These are phyloP conservation scores for Steatocranus sp. DNA, from an alignment of 2,797 vertebrate genomes.

Conservation along the genomic window DNA sequence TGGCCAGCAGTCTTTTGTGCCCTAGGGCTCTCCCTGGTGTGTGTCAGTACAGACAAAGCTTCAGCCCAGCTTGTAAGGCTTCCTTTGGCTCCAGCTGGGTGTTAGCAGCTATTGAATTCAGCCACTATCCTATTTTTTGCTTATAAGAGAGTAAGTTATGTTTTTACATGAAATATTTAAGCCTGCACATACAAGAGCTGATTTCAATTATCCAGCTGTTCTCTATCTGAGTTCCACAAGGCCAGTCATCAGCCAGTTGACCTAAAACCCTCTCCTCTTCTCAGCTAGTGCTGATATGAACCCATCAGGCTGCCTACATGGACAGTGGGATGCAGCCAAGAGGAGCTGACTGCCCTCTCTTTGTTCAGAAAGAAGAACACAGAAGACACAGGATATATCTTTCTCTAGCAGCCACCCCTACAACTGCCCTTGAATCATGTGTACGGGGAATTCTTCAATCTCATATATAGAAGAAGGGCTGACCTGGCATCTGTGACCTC, in stretches of 20 bases:
- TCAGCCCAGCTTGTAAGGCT: background rate
- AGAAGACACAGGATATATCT: slow-evolving; percentile 42
- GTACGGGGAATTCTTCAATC: slow-evolving; percentile 27
- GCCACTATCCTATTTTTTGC: background rate
- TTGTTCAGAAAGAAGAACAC: slow-evolving; percentile 44
- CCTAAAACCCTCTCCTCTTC: slow-evolving; percentile 30
- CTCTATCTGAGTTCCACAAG: background rate
- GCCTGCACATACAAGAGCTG: background rate
- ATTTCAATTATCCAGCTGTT: slow-evolving; percentile 20
- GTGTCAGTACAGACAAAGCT: slow-evolving; percentile 12
- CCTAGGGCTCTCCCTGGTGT: slow-evolving; percentile 19
- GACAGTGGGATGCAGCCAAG: slow-evolving; percentile 26
- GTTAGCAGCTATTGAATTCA: background rate
- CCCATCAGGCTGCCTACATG: slow-evolving; percentile 41
- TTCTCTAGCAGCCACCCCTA: slow-evolving; percentile 18
- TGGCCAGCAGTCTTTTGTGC: slow-evolving; percentile 1
- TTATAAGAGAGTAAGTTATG: slow-evolving; percentile 9
- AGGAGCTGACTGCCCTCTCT: slow-evolving; percentile 32
- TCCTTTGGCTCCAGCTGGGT: background rate
- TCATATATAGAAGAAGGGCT: slow-evolving; percentile 42
- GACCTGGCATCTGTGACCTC: slow-evolving; percentile 38
- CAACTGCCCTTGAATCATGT: slow-evolving; percentile 21
- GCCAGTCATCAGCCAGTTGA: slow-evolving; percentile 18
- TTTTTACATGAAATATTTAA: slow-evolving; percentile 21
- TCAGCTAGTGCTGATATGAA: slow-evolving; percentile 42